Conservation (phyloP, 2,888 invertebrate species). For the Tortricodes alternella region DNA sequence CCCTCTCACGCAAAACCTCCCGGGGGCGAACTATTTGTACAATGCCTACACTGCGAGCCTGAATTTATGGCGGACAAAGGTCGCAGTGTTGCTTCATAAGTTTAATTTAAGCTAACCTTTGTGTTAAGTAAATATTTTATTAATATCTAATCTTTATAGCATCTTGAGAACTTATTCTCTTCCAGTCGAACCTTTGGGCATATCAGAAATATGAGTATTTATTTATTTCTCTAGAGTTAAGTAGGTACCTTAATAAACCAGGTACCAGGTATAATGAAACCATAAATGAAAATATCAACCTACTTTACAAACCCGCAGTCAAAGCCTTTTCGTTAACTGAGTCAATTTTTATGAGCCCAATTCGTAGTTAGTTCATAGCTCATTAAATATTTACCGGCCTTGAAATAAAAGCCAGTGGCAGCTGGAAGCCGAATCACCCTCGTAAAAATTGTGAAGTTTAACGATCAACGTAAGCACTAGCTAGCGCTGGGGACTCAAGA, state of each 20-base stretch:
- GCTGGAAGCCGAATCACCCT: constrained; percentile 16
- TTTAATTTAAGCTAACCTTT: no score
- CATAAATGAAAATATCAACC: not conserved
- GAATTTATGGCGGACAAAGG: constrained; percentile 17
- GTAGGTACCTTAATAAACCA: not conserved
- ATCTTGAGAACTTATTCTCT: no score
- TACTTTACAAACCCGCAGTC: constrained; percentile 6
- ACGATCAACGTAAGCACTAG: constrained; percentile 12
- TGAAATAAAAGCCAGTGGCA: constrained; percentile 14
- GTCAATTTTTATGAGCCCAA: constrained; percentile 15
- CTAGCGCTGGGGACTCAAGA: constrained; percentile 7
- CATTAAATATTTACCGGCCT: constrained; percentile 24
- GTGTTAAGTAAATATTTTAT: no score
- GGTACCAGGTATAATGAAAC: not conserved
- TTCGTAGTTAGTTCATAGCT: constrained; percentile 12
- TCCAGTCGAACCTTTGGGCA: no score
- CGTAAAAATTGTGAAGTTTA: constrained; percentile 26
- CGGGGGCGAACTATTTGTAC: constrained; percentile 1
- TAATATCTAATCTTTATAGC: no score
- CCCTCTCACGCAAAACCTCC: constrained; percentile 1
- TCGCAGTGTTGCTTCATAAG: not conserved
- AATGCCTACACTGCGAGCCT: constrained; percentile 13
- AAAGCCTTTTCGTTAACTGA: constrained; percentile 11
- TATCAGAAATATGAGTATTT: no score
- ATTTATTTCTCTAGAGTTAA: not conserved